Base-by-base conservation (phyloP, 2,797 vertebrate genomes). In the Onychomys leucogaster region DNA sequence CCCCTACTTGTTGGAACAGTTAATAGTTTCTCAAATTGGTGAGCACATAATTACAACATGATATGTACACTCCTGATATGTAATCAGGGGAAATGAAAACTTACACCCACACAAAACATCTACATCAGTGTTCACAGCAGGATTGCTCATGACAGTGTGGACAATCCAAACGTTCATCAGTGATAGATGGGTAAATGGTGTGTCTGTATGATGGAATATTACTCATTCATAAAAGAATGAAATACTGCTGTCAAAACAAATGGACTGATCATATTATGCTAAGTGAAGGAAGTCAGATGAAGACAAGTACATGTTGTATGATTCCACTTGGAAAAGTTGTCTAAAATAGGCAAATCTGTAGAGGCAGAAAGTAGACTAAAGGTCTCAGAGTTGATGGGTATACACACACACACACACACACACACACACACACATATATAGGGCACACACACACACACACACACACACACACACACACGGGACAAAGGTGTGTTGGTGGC, bases 211-310 rank as follows among this genome's bases (percentile, higher is more conserved):
- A 4, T 29, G 9, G 37, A 46, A 14, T 92, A 8, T 90, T 94
- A 32, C 76, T 94, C 52, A 41, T 82, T 91, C 85, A 49, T 89
- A n/a, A 78, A 92, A 87, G 29, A 91, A 25, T 87, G 43, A 95
- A 92, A 55, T 49, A 78, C 32, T 65, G n/a, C n/a, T 91, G 69
- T n/a, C 82, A 71, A 71, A 75, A 92, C 61, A 81, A 78, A 75
- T 75, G 37, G 80, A 76, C 46, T 73, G 71, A 34, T 84, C 63
- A 59, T 27, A 6, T 86, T 93, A 49, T 91, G 69, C 52, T 82
- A 76, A 95, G 67, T 87, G 57, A 94, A 75, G 67, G 49, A 82
- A 84, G 46, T 19, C 32, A 81, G 63, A 55, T 63, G 37, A 41
- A 92, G 46, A 94, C 12, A 77, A 77, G 3, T 34, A 10, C 17